Evolutionary conservation across 2,113 vertebrate species (phyloP).

Genomic region (Perca flavescens): DNA sequence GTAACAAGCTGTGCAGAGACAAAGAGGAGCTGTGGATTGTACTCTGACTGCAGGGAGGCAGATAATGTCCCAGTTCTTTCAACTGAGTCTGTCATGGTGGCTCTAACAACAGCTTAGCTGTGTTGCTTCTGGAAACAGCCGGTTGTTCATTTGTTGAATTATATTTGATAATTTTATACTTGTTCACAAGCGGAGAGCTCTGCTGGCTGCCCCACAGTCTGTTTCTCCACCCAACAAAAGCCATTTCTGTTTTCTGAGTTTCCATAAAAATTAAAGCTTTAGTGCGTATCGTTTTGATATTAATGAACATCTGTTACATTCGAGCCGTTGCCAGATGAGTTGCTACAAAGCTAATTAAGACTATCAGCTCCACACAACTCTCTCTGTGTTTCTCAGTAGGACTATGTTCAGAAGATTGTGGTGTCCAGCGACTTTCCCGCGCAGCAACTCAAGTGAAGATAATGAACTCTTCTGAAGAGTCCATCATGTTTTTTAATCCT

Average conservation of each 20-base stretch:
- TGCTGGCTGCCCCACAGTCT: not conserved
- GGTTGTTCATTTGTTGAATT: slow-evolving; percentile 11
- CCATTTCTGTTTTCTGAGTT: not conserved
- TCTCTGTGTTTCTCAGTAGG: too few relatives aligned
- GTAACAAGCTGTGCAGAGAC: slow-evolving; percentile 3
- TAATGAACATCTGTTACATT: too few relatives aligned
- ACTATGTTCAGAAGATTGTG: too few relatives aligned
- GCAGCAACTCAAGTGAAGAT: too few relatives aligned
- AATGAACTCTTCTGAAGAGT: too few relatives aligned
- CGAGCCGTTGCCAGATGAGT: too few relatives aligned
- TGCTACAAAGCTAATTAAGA: too few relatives aligned
- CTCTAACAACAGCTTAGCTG: not conserved
- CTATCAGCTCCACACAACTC: too few relatives aligned
- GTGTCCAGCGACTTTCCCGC: too few relatives aligned
- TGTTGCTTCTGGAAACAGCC: slow-evolving; percentile 12
- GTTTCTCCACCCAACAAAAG: not conserved
- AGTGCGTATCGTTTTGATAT: too few relatives aligned
- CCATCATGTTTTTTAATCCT: too few relatives aligned
- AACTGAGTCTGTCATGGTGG: not conserved
- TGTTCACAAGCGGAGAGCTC: slow-evolving; percentile 4
- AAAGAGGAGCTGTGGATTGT: not conserved
- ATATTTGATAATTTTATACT: not conserved
- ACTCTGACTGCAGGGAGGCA: slow-evolving; percentile 7
- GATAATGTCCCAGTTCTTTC: not conserved
- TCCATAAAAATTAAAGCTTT: too few relatives aligned